Percentiles rank a stretch among this genome's conserved stretches.
These are phyloP conservation scores for Lepidurus apus DNA, from an alignment of 1,140 invertebrate species.

Conservation along the genomic window DNA sequence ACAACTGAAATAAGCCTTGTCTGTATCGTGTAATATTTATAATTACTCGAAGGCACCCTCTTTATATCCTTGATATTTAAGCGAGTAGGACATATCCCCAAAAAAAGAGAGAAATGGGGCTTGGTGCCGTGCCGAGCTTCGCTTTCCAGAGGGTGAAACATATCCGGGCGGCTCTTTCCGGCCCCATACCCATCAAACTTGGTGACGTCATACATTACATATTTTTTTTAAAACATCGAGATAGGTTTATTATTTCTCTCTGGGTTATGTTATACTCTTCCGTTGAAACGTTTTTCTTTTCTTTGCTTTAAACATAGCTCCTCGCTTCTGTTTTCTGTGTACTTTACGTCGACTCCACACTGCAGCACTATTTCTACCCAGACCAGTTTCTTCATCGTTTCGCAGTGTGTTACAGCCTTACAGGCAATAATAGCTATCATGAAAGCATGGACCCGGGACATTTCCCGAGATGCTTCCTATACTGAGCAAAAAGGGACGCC, in stretches of 20 bases:
- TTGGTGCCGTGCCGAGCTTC: neutral
- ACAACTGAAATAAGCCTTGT: too few species aligned
- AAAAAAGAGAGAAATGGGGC: neutral
- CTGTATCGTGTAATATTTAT: neutral
- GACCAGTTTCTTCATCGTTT: neutral
- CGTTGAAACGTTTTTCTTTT: neutral
- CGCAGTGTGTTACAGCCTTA: neutral
- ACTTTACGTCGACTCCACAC: neutral
- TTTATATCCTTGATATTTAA: neutral
- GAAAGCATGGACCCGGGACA: neutral
- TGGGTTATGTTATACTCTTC: neutral
- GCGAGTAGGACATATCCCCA: neutral
- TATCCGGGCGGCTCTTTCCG: conserved; percentile 4
- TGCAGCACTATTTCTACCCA: neutral
- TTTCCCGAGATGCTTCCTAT: neutral
- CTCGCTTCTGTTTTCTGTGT: neutral
- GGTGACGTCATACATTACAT: conserved; percentile 9
- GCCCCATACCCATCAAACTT: neutral
- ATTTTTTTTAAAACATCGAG: neutral
- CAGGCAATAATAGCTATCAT: conserved; percentile 15
- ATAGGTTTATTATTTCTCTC: neutral
- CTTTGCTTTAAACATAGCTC: neutral
- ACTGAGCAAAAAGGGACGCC: neutral
- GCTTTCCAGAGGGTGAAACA: neutral
- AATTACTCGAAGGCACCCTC: neutral